Percentiles rank a stretch among this genome's conserved stretches.
phyloP scores from a whole-genome alignment of 2,888 invertebrate species.

The Chaetoderma sp. region DNA sequence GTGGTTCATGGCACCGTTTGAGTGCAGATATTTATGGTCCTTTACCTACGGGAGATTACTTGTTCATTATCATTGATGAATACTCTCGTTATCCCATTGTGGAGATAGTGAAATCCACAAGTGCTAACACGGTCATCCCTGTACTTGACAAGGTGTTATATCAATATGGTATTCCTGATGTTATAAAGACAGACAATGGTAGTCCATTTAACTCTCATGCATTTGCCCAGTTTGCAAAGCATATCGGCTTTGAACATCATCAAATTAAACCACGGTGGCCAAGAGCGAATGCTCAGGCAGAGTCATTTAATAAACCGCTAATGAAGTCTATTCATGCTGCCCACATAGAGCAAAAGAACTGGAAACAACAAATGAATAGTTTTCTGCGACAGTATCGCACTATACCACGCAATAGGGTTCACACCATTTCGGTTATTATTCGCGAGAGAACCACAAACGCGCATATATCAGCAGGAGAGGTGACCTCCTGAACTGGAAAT shows the following conservation, averaged over 20 bases:
- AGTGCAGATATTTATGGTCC: constrained; percentile 20
- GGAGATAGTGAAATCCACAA: constrained; percentile 10
- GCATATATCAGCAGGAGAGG: too few species aligned
- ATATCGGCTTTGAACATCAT: constrained; percentile 1
- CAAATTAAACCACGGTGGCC: constrained; percentile 16
- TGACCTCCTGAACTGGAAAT: too few species aligned
- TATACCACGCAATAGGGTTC: constrained; percentile 16
- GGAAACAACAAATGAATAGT: constrained; percentile 20
- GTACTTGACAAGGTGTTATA: constrained; percentile 24
- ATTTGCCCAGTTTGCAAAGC: not conserved
- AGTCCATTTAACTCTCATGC: constrained; percentile 11
- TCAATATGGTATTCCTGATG: constrained; percentile 14
- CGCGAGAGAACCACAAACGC: too few species aligned
- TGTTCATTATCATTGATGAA: constrained; percentile 28
- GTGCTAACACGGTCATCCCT: constrained; percentile 15
- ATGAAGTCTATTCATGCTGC: constrained; percentile 9
- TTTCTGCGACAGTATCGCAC: constrained; percentile 19
- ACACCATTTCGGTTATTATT: not conserved
- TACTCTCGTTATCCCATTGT: constrained; percentile 22
- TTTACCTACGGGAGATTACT: constrained; percentile 15
- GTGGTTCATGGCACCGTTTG: constrained; percentile 13
- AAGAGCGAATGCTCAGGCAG: constrained; percentile 13
- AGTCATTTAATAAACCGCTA: constrained; percentile 9
- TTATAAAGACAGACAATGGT: constrained; percentile 18
- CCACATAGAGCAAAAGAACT: constrained; percentile 5